Evolutionary conservation across 2,888 invertebrate genomes (phyloP), one percentile per base, ranked within the genome.

Genomic region (Hedychridium roseum): DNA sequence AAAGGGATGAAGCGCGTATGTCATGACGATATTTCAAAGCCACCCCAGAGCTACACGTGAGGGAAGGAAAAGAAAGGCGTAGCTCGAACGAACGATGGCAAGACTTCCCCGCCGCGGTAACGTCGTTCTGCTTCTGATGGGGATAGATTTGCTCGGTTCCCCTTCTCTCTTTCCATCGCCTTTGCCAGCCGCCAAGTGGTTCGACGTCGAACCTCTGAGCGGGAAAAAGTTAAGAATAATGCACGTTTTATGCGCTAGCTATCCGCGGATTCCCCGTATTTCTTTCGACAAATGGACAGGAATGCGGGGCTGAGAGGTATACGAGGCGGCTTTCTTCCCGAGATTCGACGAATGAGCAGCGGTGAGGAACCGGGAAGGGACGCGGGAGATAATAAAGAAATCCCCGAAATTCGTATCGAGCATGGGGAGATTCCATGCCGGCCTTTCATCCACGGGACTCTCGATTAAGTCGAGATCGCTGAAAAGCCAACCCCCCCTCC

Each of bases 141-240:
- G 60, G 45, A 65, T 54, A 58, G 60, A 64, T 64, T 66, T 63
- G 65, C 63, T 52, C 56, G 54, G 56, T 50, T 48, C 41, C 50
- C n/a, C n/a, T n/a, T n/a, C n/a, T n/a, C n/a, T n/a, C n/a, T n/a
- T n/a, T n/a, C n/a, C n/a, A n/a, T n/a, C n/a, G n/a, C n/a, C n/a
- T n/a, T n/a, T n/a, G n/a, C n/a, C n/a, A n/a, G n/a, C n/a, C n/a
- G 48, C 43, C 38, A 43, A 43, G 49, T 17, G 34, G 47, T 26
- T 35, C 40, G 34, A 17, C 16, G 11, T 43, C 44, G 47, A 53
- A 49, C 43, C 31, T 40, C 30, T 40, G 53, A 20, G 30, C 32
- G 49, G 32, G 54, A 63, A 60, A 58, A 66, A 63, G 48, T 50
- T 51, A 50, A 63, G 66, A 66, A 54, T 64, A 63, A 64, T 66